These are phyloP conservation scores for Amphiura filiformis DNA, from an alignment of 35 echinoderm and acorn worm species.

Conservation along the genomic window DNA sequence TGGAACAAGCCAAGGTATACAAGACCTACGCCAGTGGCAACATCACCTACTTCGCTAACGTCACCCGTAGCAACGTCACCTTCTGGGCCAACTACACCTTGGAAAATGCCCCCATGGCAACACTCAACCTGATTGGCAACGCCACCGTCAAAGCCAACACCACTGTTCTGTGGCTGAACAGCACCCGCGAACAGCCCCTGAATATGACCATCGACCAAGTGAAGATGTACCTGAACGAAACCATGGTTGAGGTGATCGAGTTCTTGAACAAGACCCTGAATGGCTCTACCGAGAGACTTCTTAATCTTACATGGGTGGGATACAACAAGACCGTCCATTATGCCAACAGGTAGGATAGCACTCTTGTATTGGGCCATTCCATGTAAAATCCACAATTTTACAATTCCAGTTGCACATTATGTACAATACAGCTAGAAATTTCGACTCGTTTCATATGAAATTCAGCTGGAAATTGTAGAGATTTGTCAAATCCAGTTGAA, in stretches of 20 bases:
- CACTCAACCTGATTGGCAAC: constrained; percentile 3
- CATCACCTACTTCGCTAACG: background rate
- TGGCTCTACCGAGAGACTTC: background rate
- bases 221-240: constrained; percentile 11
- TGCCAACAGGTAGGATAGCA: too few relatives aligned
- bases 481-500: too few relatives aligned
- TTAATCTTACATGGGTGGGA: background rate
- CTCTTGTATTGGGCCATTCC: too few relatives aligned
- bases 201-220: constrained; percentile 30
- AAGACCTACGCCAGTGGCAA: background rate
- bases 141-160: background rate
- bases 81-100: background rate
- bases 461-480: too few relatives aligned
- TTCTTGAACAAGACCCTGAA: constrained; percentile 32
- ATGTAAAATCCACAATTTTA: too few relatives aligned
- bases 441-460: too few relatives aligned
- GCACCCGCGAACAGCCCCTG: constrained; percentile 49
- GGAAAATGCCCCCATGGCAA: background rate
- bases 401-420: too few relatives aligned
- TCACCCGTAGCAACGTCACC: background rate
- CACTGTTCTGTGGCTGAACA: constrained; percentile 32
- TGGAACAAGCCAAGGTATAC: background rate
- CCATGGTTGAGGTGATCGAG: constrained; percentile 15
- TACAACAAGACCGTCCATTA: background rate
- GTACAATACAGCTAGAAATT: too few relatives aligned